Conservation (phyloP, 2,888 invertebrate genomes). For the Uloborus plumipes region DNA sequence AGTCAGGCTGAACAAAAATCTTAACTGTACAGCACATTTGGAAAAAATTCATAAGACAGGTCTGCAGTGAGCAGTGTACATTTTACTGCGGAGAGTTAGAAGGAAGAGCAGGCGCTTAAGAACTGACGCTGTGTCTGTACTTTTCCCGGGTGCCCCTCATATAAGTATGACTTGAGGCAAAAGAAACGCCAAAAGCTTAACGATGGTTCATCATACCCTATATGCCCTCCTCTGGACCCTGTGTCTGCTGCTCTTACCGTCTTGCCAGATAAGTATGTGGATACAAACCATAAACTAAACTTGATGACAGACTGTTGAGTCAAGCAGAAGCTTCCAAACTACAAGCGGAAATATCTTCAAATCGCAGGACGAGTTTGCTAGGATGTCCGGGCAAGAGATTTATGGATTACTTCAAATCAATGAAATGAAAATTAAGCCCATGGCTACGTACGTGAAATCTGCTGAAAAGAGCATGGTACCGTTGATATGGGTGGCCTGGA, state of each 20-base stretch:
- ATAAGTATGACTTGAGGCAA: neutral
- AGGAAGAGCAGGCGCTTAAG: neutral
- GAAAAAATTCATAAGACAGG: neutral
- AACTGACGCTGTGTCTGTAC: neutral
- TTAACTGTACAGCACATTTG: too few relatives aligned
- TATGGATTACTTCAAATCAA: neutral
- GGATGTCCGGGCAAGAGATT: neutral
- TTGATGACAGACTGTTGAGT: too few relatives aligned
- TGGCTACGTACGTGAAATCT: neutral
- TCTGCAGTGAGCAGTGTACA: neutral
- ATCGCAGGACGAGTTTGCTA: neutral
- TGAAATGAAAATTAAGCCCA: conserved; percentile 10
- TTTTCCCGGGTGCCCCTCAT: neutral
- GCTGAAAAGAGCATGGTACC: neutral
- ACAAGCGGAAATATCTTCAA: neutral
- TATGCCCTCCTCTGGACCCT: too few relatives aligned
- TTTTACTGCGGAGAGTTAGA: neutral
- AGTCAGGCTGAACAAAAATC: too few relatives aligned
- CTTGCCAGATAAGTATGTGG: too few relatives aligned
- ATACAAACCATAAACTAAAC: too few relatives aligned
- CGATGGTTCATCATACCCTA: too few relatives aligned
- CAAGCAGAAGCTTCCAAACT: too few relatives aligned
- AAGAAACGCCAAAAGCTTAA: neutral
- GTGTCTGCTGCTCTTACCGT: too few relatives aligned
- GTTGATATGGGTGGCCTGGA: neutral